phyloP scores from a whole-genome alignment of 1,140 invertebrate genomes.

The Spodoptera litura region DNA sequence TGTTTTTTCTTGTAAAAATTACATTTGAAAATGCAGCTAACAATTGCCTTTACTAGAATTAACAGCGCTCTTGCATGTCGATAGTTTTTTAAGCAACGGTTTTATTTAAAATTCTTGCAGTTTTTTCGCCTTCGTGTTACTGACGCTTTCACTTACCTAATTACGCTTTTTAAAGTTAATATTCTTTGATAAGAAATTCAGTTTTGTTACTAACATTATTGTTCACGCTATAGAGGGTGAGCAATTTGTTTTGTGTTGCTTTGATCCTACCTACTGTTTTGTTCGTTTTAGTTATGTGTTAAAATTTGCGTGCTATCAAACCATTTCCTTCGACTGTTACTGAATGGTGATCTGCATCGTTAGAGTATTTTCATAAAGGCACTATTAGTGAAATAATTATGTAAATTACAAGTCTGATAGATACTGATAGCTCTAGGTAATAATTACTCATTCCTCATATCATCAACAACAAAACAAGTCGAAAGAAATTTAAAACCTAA shows the following conservation, averaged over 20 bases:
- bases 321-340: too few species aligned
- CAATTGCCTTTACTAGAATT: constrained; percentile 14
- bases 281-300: neutral
- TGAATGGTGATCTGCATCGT: too few species aligned
- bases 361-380: too few species aligned
- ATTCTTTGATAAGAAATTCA: constrained; percentile 33
- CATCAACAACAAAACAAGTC: too few species aligned
- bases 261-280: neutral
- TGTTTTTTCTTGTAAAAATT: neutral
- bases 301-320: too few species aligned
- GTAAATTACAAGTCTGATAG: too few species aligned
- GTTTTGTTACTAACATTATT: neutral
- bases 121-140: constrained; percentile 20
- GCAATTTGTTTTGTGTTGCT: constrained; percentile 15
- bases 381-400: too few species aligned
- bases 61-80: constrained; percentile 45
- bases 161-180: constrained; percentile 40
- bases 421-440: too few species aligned
- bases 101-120: constrained; percentile 15
- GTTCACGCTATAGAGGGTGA: constrained; percentile 18
- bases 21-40: constrained; percentile 28
- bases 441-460: too few species aligned
- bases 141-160: constrained; percentile 42
- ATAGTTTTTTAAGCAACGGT: constrained; percentile 40
- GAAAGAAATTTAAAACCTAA: too few species aligned